Evolutionary conservation across 2,113 vertebrate species (phyloP).

Genomic region (Chelonoidis abingdonii): DNA sequence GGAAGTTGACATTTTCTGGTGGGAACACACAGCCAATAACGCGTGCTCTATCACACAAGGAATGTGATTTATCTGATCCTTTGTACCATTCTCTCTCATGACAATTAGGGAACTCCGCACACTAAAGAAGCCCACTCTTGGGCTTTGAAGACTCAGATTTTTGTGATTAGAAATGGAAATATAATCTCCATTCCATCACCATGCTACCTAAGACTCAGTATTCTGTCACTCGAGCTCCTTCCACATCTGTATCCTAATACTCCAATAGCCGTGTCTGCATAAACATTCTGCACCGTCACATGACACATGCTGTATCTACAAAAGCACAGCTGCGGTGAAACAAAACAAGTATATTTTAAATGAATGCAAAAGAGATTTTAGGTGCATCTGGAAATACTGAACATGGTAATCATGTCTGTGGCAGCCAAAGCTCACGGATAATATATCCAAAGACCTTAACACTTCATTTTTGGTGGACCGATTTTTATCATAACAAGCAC

Average conservation of each 20-base stretch:
- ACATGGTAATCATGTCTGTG: neutral
- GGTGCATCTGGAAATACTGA: neutral
- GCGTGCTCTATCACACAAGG: neutral
- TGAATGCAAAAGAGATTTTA: neutral
- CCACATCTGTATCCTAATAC: neutral
- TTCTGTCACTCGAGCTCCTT: neutral
- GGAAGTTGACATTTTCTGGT: neutral
- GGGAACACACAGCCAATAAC: neutral
- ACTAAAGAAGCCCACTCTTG: neutral
- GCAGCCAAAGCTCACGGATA: slow-evolving; percentile 8
- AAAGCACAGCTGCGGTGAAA: slow-evolving; percentile 1
- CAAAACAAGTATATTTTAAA: neutral
- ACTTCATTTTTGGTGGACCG: slow-evolving; percentile 48
- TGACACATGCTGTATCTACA: fast-evolving
- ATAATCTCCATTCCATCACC: neutral
- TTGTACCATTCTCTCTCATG: neutral
- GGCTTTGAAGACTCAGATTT: neutral
- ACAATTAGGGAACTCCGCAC: neutral
- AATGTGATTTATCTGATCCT: neutral
- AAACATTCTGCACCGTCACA: neutral
- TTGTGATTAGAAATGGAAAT: slow-evolving; percentile 34
- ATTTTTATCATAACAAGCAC: slow-evolving; percentile 34
- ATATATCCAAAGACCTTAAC: neutral
- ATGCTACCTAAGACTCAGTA: slow-evolving; percentile 14
- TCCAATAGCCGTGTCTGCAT: neutral